A percentile compares a stretch with the other conserved stretches of the same genome.
These are phyloP conservation scores for Ivindomyrus marchei DNA, from an alignment of 2,113 vertebrate genomes.

Conservation along the genomic window DNA sequence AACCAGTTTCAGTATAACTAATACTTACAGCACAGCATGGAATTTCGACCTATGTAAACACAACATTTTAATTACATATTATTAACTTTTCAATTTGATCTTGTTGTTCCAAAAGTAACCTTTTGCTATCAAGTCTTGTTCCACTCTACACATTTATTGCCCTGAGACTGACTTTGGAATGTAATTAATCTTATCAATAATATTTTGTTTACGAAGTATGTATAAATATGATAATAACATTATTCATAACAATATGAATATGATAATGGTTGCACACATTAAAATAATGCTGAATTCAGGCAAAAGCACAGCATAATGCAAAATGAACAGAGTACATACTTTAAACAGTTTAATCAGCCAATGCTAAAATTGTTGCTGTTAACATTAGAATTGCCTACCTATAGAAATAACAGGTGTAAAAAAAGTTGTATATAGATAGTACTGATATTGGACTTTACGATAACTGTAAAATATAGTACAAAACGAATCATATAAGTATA, in stretches of 20 bases:
- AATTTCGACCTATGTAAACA: not conserved
- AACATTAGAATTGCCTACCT: not conserved
- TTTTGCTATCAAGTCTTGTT: not conserved
- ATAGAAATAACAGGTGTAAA: not conserved
- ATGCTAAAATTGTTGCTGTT: not conserved
- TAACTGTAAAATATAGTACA: not conserved
- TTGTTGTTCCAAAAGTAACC: not conserved
- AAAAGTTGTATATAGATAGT: not conserved
- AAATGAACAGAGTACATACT: not conserved
- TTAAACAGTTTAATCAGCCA: not conserved
- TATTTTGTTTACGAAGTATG: slow-evolving; percentile 8
- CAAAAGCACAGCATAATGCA: not conserved
- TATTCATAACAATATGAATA: not conserved
- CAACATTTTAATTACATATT: not conserved
- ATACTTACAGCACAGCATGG: not conserved
- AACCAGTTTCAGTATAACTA: not conserved
- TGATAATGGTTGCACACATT: not conserved
- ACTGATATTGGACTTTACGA: not conserved
- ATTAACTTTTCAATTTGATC: not conserved
- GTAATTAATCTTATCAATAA: slow-evolving; percentile 1
- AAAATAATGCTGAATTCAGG: slow-evolving; percentile 2
- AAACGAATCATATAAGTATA: not conserved
- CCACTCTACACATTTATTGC: not conserved
- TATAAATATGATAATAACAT: slow-evolving; percentile 13
- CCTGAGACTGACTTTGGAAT: slow-evolving; percentile 19